Conservation (phyloP, 2,113 vertebrate species). For the Puffinus mauretanicus region DNA sequence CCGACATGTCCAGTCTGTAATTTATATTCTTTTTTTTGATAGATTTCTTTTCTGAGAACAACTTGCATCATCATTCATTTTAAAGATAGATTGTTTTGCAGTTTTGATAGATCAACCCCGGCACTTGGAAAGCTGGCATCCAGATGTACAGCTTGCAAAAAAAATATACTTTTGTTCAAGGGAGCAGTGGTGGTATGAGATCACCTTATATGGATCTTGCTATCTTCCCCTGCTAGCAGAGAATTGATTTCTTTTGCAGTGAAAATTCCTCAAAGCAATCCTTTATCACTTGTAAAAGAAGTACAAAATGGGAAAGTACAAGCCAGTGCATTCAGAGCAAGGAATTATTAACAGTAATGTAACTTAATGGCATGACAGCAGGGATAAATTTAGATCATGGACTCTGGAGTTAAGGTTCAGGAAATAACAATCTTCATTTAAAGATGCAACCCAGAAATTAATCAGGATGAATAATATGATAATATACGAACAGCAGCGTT, state of each 20-base stretch:
- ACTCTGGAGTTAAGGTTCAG: not conserved
- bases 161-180: not conserved
- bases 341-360: slow-evolving; percentile 35
- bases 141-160: slow-evolving; percentile 36
- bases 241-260: slow-evolving; percentile 56
- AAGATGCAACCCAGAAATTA: slow-evolving; percentile 28
- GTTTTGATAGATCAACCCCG: not conserved
- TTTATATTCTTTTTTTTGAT: not conserved
- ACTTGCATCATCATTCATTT: slow-evolving; percentile 14
- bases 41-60: slow-evolving; percentile 24
- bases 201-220: slow-evolving; percentile 51
- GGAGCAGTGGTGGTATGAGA: not conserved
- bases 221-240: slow-evolving; percentile 8
- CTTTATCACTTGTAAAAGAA: slow-evolving; percentile 45
- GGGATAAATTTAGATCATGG: slow-evolving; percentile 24
- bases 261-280: slow-evolving; percentile 47
- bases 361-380: not conserved
- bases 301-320: not conserved
- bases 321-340: not conserved
- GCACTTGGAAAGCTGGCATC: slow-evolving; percentile 32
- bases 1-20: not conserved
- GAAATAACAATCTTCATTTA: slow-evolving; percentile 30
- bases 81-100: slow-evolving; percentile 28
- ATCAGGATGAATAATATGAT: slow-evolving; percentile 21
- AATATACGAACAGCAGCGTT: not conserved